Conservation (phyloP, 2,113 vertebrate genomes). For the Tragulus kanchil region DNA sequence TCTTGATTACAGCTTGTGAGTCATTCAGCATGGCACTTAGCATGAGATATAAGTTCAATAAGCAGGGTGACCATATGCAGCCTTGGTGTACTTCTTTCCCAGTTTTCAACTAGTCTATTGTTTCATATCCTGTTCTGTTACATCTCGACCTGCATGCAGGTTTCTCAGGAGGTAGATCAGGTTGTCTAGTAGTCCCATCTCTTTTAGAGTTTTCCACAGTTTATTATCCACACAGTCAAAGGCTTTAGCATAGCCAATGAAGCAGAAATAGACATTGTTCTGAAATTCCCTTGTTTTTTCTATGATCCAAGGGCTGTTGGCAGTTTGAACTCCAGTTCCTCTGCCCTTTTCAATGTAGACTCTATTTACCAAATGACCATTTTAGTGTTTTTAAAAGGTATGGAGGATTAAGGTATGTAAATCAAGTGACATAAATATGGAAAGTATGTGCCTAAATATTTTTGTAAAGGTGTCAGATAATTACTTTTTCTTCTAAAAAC, state of each 20-base stretch:
- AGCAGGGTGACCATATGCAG: not conserved
- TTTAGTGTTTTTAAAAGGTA: conserved; percentile 80
- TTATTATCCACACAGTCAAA: not conserved
- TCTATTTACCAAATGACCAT: conserved; percentile 82
- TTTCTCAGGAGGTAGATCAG: not conserved
- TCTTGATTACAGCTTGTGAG: not conserved
- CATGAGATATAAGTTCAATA: not conserved
- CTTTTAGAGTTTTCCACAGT: not conserved
- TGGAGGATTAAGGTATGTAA: conserved; percentile 75
- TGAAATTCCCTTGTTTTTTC: not conserved
- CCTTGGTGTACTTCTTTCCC: not conserved
- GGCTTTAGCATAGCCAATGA: not conserved
- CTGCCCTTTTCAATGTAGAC: conserved; percentile 69
- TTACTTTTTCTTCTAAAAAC: conserved; percentile 74
- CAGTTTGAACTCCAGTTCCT: not conserved
- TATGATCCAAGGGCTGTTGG: not conserved
- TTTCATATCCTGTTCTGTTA: not conserved
- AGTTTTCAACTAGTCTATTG: not conserved
- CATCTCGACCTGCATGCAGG: not conserved
- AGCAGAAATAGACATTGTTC: not conserved
- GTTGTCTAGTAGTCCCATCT: not conserved
- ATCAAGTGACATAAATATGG: conserved; percentile 75
- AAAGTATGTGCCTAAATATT: conserved; percentile 87
- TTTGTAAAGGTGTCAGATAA: conserved; percentile 90
- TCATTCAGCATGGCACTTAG: not conserved